phyloP scores from a whole-genome alignment of 2,888 invertebrate genomes.

The Podotricha telesiphe region DNA sequence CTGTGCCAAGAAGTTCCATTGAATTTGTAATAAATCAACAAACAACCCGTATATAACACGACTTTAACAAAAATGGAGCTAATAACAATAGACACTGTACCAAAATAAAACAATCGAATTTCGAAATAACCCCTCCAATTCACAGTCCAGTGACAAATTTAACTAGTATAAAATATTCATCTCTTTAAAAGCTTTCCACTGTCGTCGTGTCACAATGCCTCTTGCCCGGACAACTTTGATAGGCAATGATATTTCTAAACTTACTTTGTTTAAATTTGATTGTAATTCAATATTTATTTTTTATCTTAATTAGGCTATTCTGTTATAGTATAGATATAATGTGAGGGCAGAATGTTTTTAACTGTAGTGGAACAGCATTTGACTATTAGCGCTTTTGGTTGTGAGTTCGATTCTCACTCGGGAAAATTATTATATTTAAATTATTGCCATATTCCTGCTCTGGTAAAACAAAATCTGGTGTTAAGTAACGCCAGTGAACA shows the following conservation, averaged over 20 bases:
- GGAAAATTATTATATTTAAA: too few species aligned
- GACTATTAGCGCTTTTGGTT: too few species aligned
- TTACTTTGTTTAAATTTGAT: not conserved
- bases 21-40: too few species aligned
- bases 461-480: too few species aligned
- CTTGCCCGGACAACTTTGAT: slow-evolving; percentile 8
- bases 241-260: slow-evolving; percentile 11
- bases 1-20: too few species aligned
- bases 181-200: slow-evolving; percentile 20
- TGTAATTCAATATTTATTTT: slow-evolving; percentile 2
- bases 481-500: too few species aligned
- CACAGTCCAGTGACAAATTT: slow-evolving; percentile 25
- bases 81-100: not conserved
- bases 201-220: slow-evolving; percentile 19
- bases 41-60: too few species aligned
- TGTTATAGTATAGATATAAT: too few species aligned
- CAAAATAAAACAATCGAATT: slow-evolving; percentile 11
- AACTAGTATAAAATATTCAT: slow-evolving; percentile 29
- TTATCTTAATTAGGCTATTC: slow-evolving; percentile 3
- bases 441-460: too few species aligned
- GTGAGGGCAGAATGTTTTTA: too few species aligned
- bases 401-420: too few species aligned
- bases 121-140: slow-evolving; percentile 9
- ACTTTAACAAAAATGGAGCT: not conserved
- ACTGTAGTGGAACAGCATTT: too few species aligned